Evolutionary conservation across 2,113 vertebrate genomes (phyloP), one percentile per base, ranked within the genome.

Genomic region (Edolisoma coerulescens): DNA sequence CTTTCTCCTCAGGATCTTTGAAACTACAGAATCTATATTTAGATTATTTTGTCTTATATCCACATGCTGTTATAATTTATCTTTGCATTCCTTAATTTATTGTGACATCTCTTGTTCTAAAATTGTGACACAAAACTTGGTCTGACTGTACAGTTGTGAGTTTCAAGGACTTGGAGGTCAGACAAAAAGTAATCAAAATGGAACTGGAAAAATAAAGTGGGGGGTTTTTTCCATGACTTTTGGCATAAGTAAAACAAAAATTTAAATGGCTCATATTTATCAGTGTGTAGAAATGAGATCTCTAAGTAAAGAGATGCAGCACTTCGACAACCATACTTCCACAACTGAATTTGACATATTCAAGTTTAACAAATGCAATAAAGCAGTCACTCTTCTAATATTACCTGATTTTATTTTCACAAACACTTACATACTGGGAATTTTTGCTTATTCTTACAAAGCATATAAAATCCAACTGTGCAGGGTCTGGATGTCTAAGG

Each of bases 401-500:
- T 32, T 67, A 50, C 11, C 11, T 26, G 11, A 63, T 78, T 78
- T 63, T 13, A 23, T 86, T 63, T 73, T 91, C 27, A 27, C 32
- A 79, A n/a, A 7, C 33, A 60, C 13, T 54, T 89, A n/a, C 6
- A n/a, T 39, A 21, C 5, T 57, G 16, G n/a, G 26, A 19, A 17
- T 45, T 57, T 60, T 74, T 78, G 11, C 18, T 54, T 74, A 20
- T 57, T 71, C 37, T 42, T 84, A 53, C 5, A 79, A 70, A 75
- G 8, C 4, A 33, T 21, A 17, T 16, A 26, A 11, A 68, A 39
- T 15, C 6, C 19, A 73, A 4, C 5, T 73, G 7, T 0, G 1
- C 19, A 35, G 2, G 11, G 7, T 75, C 20, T 85, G 33, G 23
- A 39, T 70, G 3, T 16, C 37, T 70, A 3, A 10, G 6, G 10